A percentile compares a stretch with the other conserved stretches of the same genome.
Conservation (phyloP, 2,797 vertebrate species). For the Mus minutoides region DNA sequence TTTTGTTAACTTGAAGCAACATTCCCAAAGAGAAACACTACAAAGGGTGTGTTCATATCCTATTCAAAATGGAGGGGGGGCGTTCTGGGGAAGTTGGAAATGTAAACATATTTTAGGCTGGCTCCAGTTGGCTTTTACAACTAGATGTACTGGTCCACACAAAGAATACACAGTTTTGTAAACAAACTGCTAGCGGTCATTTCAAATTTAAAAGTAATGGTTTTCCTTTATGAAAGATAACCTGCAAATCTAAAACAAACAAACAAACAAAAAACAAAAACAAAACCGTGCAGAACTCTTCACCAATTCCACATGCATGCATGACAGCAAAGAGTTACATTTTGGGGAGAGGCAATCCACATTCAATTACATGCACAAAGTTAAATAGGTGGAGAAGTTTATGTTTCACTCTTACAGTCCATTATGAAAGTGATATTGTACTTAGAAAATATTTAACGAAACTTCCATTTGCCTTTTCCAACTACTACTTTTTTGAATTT, state of each 20-base stretch:
- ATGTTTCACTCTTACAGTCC: constrained; percentile 41
- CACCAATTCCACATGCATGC: neutral
- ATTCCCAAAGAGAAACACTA: neutral
- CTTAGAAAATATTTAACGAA: constrained; percentile 59
- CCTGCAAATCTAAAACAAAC: neutral
- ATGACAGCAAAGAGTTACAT: neutral
- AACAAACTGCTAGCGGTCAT: neutral
- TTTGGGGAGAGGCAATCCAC: neutral
- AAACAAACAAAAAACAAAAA: neutral
- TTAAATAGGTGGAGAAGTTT: constrained; percentile 16
- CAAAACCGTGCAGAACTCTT: neutral
- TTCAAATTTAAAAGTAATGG: neutral
- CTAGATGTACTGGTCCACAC: neutral
- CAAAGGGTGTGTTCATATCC: neutral
- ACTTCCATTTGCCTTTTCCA: constrained; percentile 35
- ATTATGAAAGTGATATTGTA: neutral
- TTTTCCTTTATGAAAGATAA: neutral
- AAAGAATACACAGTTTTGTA: neutral
- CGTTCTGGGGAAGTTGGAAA: neutral
- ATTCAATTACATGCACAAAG: neutral
- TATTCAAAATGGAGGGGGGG: neutral
- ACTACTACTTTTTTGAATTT: constrained; percentile 49
- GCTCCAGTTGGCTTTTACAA: neutral
- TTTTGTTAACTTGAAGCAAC: neutral
- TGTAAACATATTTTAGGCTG: neutral